These are phyloP conservation scores for Ceyx cyanopectus DNA, from an alignment of 2,113 vertebrate species.

Conservation along the genomic window DNA sequence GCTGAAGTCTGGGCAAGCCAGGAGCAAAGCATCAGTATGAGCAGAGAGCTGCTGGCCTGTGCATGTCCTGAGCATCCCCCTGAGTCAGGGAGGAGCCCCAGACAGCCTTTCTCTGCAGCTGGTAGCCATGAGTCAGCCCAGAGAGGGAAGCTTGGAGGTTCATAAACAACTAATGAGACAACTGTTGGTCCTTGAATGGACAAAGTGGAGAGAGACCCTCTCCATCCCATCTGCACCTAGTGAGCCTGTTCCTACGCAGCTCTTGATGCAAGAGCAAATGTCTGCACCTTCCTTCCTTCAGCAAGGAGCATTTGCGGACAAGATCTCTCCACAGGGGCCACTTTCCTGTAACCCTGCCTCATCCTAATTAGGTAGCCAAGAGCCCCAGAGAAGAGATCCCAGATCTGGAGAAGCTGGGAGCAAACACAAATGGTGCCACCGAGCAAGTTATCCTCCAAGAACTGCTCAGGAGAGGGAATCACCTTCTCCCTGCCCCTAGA, in stretches of 20 bases:
- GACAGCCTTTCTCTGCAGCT: background rate
- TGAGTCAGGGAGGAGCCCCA: background rate
- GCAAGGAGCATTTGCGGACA: too few species aligned
- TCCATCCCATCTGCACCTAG: background rate
- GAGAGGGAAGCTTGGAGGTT: background rate
- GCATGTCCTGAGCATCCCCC: background rate
- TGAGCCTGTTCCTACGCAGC: background rate
- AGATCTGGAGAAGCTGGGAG: background rate
- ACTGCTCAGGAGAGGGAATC: background rate
- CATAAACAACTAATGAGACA: background rate
- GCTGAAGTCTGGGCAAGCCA: background rate
- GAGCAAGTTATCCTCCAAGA: background rate
- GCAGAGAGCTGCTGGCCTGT: background rate
- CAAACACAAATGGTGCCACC: fast-evolving
- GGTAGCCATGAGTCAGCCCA: background rate
- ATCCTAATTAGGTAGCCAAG: fast-evolving
- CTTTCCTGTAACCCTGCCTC: background rate
- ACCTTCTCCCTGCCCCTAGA: background rate
- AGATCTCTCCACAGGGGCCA: background rate
- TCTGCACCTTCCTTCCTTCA: background rate
- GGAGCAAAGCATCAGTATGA: fast-evolving
- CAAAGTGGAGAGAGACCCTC: background rate
- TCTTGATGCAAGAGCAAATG: background rate
- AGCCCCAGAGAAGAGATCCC: background rate
- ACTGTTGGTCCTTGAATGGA: background rate